A percentile compares a stretch with the other conserved stretches of the same genome.
These are phyloP conservation scores for Perodicticus potto DNA, from an alignment of 2,797 vertebrate genomes.

Conservation along the genomic window DNA sequence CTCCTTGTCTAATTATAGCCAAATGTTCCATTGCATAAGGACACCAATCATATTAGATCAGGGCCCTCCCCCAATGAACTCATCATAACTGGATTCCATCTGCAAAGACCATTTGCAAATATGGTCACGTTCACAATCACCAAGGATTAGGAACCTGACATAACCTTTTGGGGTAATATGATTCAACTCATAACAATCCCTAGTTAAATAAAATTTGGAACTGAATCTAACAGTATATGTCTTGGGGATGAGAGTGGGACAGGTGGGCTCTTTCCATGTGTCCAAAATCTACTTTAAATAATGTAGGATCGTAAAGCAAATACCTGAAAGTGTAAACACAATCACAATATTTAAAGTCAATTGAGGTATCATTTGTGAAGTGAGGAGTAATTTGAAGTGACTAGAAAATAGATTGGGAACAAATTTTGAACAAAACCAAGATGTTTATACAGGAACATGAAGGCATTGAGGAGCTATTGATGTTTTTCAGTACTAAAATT, in stretches of 20 bases:
- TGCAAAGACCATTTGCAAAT: slow-evolving; percentile 17
- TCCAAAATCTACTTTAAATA: neutral
- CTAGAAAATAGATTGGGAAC: neutral
- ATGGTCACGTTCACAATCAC: neutral
- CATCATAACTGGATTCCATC: neutral
- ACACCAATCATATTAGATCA: neutral
- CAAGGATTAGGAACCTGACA: neutral
- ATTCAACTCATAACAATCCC: neutral
- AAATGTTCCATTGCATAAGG: neutral
- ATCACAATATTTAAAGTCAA: neutral
- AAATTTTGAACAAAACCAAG: neutral
- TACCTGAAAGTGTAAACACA: neutral
- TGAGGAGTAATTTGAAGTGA: neutral
- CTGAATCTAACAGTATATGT: neutral
- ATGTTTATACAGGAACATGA: neutral
- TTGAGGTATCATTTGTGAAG: neutral
- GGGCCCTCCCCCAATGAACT: neutral
- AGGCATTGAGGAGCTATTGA: neutral
- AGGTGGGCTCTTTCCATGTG: neutral
- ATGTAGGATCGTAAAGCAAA: neutral
- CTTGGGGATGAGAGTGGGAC: neutral
- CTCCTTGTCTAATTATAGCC: neutral
- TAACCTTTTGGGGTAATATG: neutral
- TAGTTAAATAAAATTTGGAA: neutral
- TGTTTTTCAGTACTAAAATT: neutral